A percentile compares a stretch with the other conserved stretches of the same genome.
phyloP scores from a whole-genome alignment of 1,140 invertebrate genomes.

The Drosophila sturtevanti region DNA sequence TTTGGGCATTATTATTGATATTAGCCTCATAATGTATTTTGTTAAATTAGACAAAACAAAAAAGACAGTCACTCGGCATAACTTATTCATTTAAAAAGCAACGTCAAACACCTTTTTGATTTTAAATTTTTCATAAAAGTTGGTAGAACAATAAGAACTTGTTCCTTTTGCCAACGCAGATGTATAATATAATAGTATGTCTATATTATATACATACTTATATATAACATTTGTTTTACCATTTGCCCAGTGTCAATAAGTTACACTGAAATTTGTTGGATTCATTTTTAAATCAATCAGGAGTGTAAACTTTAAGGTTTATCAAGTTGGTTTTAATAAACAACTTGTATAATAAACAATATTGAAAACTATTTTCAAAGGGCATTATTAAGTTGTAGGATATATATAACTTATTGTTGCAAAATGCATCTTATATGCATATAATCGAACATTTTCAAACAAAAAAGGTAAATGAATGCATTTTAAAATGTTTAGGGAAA shows the following conservation, averaged over 20 bases:
- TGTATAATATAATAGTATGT: background rate
- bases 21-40: conserved; percentile 10
- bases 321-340: too few species aligned
- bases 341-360: too few species aligned
- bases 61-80: conserved; percentile 28
- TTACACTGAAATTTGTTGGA: background rate
- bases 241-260: background rate
- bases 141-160: conserved; percentile 70
- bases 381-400: too few species aligned
- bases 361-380: too few species aligned
- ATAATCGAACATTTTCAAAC: too few species aligned
- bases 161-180: conserved; percentile 45
- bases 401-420: too few species aligned
- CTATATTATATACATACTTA: background rate
- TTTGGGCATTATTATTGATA: conserved; percentile 41
- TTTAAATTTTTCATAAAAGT: conserved; percentile 8
- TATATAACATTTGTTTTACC: conserved; percentile 1
- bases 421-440: too few species aligned
- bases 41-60: conserved; percentile 9
- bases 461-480: too few species aligned
- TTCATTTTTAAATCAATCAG: background rate
- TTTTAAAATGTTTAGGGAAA: too few species aligned
- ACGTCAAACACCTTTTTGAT: conserved; percentile 37
- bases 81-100: conserved; percentile 31
- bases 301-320: background rate